phyloP scores from a whole-genome alignment of 2,113 vertebrate genomes.

The Crocuta crocuta region DNA sequence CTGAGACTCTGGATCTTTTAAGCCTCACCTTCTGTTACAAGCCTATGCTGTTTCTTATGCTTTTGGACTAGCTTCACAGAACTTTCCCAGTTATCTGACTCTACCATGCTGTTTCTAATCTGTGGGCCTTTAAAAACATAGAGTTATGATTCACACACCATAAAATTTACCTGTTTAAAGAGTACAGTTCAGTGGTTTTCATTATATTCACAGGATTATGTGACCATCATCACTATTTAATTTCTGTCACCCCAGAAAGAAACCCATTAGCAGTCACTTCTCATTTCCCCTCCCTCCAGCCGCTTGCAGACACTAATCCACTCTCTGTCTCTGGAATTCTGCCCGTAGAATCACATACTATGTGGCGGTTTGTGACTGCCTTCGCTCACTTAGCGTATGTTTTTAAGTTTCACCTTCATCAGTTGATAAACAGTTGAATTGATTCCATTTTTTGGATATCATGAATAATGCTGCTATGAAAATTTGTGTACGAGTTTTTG shows the following conservation, averaged over 20 bases:
- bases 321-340: neutral
- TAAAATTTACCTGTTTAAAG: neutral
- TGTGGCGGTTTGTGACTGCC: neutral
- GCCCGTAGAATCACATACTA: neutral
- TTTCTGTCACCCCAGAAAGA: neutral
- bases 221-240: neutral
- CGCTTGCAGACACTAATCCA: neutral
- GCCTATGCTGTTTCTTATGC: neutral
- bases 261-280: neutral
- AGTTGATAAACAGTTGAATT: neutral
- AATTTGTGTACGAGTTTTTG: neutral
- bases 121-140: neutral
- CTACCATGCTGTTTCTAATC: neutral
- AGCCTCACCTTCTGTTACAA: neutral
- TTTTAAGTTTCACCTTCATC: neutral
- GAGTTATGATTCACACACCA: neutral
- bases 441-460: neutral
- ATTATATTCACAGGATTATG: neutral
- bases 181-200: neutral
- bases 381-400: neutral
- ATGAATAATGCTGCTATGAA: neutral
- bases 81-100: neutral
- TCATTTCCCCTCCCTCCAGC: neutral
- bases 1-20: neutral
- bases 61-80: neutral